Percentiles rank a stretch among this genome's conserved stretches.
Evolutionary conservation across 2,797 vertebrate genomes (phyloP).

Genomic region (Botia almorhae): DNA sequence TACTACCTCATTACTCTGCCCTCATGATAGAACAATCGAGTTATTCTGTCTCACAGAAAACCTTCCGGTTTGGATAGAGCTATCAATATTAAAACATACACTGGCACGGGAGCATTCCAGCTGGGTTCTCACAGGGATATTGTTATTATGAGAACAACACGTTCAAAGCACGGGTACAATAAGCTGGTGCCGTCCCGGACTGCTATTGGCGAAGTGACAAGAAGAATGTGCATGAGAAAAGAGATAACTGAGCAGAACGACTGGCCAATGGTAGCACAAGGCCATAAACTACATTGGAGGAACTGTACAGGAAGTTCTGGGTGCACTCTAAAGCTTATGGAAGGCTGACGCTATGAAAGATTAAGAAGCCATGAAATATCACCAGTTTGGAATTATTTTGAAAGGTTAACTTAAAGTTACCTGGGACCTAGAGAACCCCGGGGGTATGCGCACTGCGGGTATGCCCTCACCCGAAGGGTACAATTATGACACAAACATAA

Average conservation of each 20-base stretch:
- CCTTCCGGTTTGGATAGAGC: slow-evolving; percentile 38
- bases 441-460: slow-evolving; percentile 15
- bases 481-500: slow-evolving; percentile 40
- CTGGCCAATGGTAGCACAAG: not conserved
- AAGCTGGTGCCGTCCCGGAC: not conserved
- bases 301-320: slow-evolving; percentile 6
- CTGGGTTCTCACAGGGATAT: slow-evolving; percentile 28
- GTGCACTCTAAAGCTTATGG: slow-evolving; percentile 14
- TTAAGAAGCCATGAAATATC: slow-evolving; percentile 55
- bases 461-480: slow-evolving; percentile 11
- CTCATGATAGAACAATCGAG: slow-evolving; percentile 44
- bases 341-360: slow-evolving; percentile 33
- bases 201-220: not conserved
- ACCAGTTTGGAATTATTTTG: slow-evolving; percentile 48
- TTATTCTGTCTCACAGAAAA: slow-evolving; percentile 39
- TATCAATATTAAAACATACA: slow-evolving; percentile 23
- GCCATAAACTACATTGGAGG: not conserved
- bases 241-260: slow-evolving; percentile 7
- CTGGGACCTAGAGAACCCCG: slow-evolving; percentile 24
- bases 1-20: slow-evolving; percentile 43
- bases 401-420: slow-evolving; percentile 56
- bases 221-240: slow-evolving; percentile 8
- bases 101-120: not conserved
- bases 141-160: slow-evolving; percentile 26
- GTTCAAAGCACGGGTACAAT: slow-evolving; percentile 17